Percentiles rank a stretch among this genome's conserved stretches.
Conservation (phyloP, 2,113 vertebrate genomes). For the Baryphthengus martii region DNA sequence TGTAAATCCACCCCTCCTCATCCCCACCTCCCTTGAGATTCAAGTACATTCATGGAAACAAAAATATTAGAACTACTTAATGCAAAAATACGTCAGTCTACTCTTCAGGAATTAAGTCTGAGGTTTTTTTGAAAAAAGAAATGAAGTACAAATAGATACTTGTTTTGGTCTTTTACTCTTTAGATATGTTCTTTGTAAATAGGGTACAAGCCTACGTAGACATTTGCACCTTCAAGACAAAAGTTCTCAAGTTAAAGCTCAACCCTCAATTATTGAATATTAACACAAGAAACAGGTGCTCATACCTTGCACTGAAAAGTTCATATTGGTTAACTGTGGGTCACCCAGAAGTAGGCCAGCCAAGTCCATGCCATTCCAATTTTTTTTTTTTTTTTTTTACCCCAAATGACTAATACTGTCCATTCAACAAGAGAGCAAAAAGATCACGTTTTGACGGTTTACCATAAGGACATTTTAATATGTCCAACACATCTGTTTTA, state of each 20-base stretch:
- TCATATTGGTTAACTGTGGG: neutral
- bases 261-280: neutral
- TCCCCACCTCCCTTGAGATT: neutral
- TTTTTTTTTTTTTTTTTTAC: neutral
- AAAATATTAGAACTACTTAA: neutral
- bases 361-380: neutral
- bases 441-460: neutral
- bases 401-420: neutral
- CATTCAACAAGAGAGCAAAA: neutral
- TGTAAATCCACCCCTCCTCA: neutral
- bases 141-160: neutral
- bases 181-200: neutral
- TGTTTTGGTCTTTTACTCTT: neutral
- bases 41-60: neutral
- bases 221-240: neutral
- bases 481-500: neutral
- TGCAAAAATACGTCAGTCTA: neutral
- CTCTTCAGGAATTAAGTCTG: neutral
- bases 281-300: neutral
- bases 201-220: neutral
- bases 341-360: neutral
- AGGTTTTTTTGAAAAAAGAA: neutral
- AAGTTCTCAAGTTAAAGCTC: neutral
- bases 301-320: neutral
- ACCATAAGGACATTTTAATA: neutral